Base-by-base conservation (phyloP, 2,797 vertebrate genomes). In the Sphaeramia orbicularis region DNA sequence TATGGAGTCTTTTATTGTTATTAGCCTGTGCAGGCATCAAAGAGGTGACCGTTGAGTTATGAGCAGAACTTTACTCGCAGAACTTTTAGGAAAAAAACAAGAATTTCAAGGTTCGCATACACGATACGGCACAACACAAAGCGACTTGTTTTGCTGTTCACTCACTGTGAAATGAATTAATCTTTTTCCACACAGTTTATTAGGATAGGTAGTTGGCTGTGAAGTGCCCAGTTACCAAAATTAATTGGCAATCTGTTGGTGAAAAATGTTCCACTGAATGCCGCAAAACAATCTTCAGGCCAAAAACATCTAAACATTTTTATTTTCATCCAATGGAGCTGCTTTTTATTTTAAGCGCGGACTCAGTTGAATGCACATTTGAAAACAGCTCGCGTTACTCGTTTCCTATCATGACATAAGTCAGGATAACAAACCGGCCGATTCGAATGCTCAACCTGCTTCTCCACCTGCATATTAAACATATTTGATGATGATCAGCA, bases 101-200 rank as follows among this genome's bases (percentile, higher is more conserved):
- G 9, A 4, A 15, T 57, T 40, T 56, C 5, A 19, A 47, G 8
- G 16, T 12, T n/a, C n/a, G n/a, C n/a, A 6, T 32, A 32, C 30
- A 32, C 35, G 21, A 24, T 24, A 24, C 32, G 1, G 9, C 6
- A 13, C 27, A 44, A 30, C 21, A 15, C 32, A 21, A n/a, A 62
- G 62, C 35, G 21, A 27, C 18, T 49, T 49, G 41, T 45, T 66
- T 55, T 24, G 14, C 42, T 35, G 12, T 48, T 36, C 58, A 55
- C 38, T 49, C 27, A 44, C 16, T 56, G 16, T 48, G 44, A 71
- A 65, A 52, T 40, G n/a, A 53, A 56, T 56, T 56, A 56, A 42
- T 16, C 21, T 10, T n/a, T 43, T 56, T 56, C n/a, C 19, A 10
- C 21, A 7, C 27, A 14, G 38, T 56, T 56, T 56, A 30, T 47